Evolutionary conservation across 2,888 invertebrate species (phyloP).

Genomic region (Glaucopsyche alexis): DNA sequence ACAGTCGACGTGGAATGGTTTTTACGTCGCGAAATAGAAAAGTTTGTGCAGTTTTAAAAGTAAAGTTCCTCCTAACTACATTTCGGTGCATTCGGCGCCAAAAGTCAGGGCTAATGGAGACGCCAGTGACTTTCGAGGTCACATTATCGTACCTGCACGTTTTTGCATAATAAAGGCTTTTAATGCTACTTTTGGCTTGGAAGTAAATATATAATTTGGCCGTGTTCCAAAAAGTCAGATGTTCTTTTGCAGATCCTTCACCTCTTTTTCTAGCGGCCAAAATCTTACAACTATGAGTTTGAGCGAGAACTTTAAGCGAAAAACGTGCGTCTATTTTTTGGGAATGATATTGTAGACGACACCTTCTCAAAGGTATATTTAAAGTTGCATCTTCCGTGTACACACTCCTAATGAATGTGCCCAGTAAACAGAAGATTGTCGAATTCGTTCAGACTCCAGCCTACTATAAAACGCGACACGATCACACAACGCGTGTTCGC

Average conservation of each 20-base stretch:
- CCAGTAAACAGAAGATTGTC: not conserved
- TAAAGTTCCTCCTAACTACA: slow-evolving; percentile 8
- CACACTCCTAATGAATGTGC: not conserved
- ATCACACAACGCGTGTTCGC: not conserved
- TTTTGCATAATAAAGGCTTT: slow-evolving; percentile 6
- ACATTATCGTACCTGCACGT: not conserved
- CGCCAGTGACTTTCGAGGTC: not conserved
- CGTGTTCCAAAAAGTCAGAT: not conserved
- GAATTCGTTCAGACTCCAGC: slow-evolving; percentile 1
- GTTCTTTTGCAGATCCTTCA: not conserved
- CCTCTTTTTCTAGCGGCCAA: not conserved
- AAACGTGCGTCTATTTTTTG: not conserved
- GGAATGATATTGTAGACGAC: no score
- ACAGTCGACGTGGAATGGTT: not conserved
- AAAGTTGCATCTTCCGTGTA: no score
- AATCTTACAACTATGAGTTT: not conserved
- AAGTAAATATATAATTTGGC: slow-evolving; percentile 15
- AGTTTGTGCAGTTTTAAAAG: slow-evolving; percentile 24
- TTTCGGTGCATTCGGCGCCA: slow-evolving; percentile 17
- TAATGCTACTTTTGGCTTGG: slow-evolving; percentile 17
- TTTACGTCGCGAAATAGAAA: slow-evolving; percentile 7
- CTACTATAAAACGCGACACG: not conserved
- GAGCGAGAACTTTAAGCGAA: not conserved
- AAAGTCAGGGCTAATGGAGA: not conserved
- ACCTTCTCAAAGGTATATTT: no score